A percentile compares a stretch with the other conserved stretches of the same genome.
These are phyloP conservation scores for Characodon lateralis DNA, from an alignment of 2,797 vertebrate species.

Conservation along the genomic window DNA sequence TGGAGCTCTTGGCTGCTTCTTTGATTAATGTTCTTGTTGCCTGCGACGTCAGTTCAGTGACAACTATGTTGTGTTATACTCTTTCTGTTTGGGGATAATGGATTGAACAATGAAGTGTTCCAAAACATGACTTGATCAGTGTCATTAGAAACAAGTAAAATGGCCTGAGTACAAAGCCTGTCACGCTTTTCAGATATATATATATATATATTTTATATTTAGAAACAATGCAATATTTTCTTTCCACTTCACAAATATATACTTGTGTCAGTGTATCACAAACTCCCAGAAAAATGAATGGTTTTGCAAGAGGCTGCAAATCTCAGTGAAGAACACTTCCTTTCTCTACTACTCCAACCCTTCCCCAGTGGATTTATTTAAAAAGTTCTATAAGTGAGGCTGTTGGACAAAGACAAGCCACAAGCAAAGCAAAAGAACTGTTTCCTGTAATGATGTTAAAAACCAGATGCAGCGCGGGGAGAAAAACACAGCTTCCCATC, in stretches of 20 bases:
- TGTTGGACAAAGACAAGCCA: constrained; percentile 53
- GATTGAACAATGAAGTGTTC: neutral
- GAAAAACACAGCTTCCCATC: constrained; percentile 37
- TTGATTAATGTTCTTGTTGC: too few relatives aligned
- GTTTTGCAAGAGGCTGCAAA: neutral
- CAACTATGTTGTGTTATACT: too few relatives aligned
- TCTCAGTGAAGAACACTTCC: neutral
- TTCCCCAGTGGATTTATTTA: constrained; percentile 50
- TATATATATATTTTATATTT: too few relatives aligned
- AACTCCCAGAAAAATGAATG: neutral
- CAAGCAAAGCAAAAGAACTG: constrained; percentile 55
- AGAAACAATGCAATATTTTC: neutral
- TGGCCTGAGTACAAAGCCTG: neutral
- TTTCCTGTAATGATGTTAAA: constrained; percentile 50
- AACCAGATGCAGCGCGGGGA: constrained; percentile 30
- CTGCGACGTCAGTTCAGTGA: too few relatives aligned
- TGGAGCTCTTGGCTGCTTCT: too few relatives aligned
- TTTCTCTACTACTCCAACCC: neutral
- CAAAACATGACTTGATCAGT: neutral
- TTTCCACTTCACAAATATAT: neutral
- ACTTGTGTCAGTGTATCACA: neutral
- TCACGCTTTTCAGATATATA: neutral
- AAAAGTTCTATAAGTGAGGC: constrained; percentile 53
- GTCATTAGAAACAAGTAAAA: neutral
- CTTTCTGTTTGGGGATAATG: too few relatives aligned